Evolutionary conservation across 2,113 vertebrate genomes (phyloP).

Genomic region (Eonycteris spelaea): DNA sequence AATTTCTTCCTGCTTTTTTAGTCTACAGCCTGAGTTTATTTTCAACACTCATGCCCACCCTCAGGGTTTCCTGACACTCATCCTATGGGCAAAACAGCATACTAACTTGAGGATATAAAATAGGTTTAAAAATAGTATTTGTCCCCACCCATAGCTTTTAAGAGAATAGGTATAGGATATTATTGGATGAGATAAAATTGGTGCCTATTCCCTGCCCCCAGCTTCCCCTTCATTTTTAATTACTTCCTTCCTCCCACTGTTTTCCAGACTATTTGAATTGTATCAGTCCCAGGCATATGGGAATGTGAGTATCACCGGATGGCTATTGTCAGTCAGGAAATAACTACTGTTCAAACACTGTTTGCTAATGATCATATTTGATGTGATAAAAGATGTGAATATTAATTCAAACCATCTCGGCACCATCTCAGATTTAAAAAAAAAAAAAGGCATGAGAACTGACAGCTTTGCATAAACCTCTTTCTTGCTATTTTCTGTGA

Average conservation of each 20-base stretch:
- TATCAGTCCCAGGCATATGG: conserved; percentile 40
- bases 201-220: conserved; percentile 35
- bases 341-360: conserved; percentile 52
- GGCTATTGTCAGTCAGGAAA: conserved; percentile 71
- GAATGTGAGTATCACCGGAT: conserved; percentile 54
- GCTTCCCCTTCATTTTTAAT: conserved; percentile 48
- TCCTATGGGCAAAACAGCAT: conserved; percentile 17
- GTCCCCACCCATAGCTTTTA: conserved; percentile 39
- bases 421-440: conserved; percentile 56
- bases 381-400: conserved; percentile 71
- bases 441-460: conserved; percentile 37
- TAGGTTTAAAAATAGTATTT: conserved; percentile 56
- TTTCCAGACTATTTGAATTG: conserved; percentile 40
- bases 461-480: conserved; percentile 71
- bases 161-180: conserved; percentile 55
- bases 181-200: conserved; percentile 55
- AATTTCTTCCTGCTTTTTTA: conserved; percentile 53
- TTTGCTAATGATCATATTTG: conserved; percentile 75
- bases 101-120: conserved; percentile 21
- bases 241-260: conserved; percentile 68
- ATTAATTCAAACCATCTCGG: conserved; percentile 62
- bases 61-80: conserved; percentile 51
- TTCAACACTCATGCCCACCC: conserved; percentile 39
- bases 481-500: conserved; percentile 72
- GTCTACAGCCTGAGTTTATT: conserved; percentile 24